phyloP scores from a whole-genome alignment of 2,888 invertebrate genomes.

The Drosophila mayaguana region DNA sequence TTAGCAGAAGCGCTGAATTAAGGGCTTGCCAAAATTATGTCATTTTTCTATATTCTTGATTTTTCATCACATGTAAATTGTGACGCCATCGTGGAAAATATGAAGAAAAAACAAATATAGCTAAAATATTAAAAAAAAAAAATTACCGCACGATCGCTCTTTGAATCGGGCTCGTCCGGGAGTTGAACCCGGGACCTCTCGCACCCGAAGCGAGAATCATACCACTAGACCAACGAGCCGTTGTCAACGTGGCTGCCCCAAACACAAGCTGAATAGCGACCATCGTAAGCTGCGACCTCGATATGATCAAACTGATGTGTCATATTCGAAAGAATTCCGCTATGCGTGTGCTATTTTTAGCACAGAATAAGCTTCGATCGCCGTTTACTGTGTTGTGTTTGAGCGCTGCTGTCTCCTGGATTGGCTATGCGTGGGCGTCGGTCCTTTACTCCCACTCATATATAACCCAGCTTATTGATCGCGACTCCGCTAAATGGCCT shows the following conservation, averaged over 20 bases:
- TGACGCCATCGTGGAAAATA: not conserved
- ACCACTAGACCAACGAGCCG: constrained; percentile 84
- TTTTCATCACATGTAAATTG: not conserved
- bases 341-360: constrained; percentile 28
- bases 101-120: not conserved
- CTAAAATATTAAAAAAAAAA: not conserved
- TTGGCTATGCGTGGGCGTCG: not conserved
- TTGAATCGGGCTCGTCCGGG: constrained; percentile 81
- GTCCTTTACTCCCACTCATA: constrained; percentile 4
- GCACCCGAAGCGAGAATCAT: constrained; percentile 85
- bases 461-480: constrained; percentile 5
- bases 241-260: not conserved
- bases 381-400: not conserved
- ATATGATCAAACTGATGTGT: constrained; percentile 30
- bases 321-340: not conserved
- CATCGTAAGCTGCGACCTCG: not conserved
- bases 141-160: not conserved
- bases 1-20: not conserved
- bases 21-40: not conserved
- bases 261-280: constrained; percentile 14
- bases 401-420: not conserved
- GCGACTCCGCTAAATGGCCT: constrained; percentile 85
- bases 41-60: not conserved
- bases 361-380: constrained; percentile 26
- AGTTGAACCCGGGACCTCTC: constrained; percentile 85